These are phyloP conservation scores for Accipiter virgatus DNA, from an alignment of 2,113 vertebrate genomes.

Conservation along the genomic window DNA sequence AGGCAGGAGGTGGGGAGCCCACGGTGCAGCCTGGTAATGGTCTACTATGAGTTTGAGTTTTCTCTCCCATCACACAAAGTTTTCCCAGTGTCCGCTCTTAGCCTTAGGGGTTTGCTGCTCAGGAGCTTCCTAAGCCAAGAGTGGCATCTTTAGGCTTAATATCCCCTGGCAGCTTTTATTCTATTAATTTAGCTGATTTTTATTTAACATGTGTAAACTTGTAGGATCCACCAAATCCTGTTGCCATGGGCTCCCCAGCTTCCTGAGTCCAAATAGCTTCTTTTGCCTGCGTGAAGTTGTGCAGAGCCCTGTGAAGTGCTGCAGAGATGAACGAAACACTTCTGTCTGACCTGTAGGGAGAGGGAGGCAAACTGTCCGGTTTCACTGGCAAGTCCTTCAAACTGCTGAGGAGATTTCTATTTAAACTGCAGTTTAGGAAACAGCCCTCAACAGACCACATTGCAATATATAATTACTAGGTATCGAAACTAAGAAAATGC, in stretches of 20 bases:
- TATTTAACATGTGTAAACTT: not conserved
- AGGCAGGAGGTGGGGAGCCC: not conserved
- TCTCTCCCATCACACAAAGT: not conserved
- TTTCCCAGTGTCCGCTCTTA: not conserved
- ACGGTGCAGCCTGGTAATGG: fast-evolving
- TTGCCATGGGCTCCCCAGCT: not conserved
- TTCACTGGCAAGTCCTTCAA: not conserved
- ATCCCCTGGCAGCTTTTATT: not conserved
- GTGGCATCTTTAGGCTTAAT: not conserved
- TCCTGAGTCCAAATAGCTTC: not conserved
- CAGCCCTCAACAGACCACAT: not conserved
- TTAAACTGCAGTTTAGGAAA: not conserved
- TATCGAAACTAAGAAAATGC: not conserved
- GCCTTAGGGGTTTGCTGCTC: not conserved
- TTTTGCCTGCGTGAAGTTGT: not conserved
- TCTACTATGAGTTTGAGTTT: not conserved
- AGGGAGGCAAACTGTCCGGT: not conserved
- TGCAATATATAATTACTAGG: not conserved
- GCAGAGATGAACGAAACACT: not conserved
- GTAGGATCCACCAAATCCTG: not conserved
- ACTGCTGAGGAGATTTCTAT: not conserved
- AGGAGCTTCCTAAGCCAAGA: not conserved
- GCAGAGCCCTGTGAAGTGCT: not conserved
- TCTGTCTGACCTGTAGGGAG: not conserved
- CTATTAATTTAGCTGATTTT: not conserved